Evolutionary conservation across 2,888 invertebrate species (phyloP).

Genomic region (Yponomeuta malinellus): DNA sequence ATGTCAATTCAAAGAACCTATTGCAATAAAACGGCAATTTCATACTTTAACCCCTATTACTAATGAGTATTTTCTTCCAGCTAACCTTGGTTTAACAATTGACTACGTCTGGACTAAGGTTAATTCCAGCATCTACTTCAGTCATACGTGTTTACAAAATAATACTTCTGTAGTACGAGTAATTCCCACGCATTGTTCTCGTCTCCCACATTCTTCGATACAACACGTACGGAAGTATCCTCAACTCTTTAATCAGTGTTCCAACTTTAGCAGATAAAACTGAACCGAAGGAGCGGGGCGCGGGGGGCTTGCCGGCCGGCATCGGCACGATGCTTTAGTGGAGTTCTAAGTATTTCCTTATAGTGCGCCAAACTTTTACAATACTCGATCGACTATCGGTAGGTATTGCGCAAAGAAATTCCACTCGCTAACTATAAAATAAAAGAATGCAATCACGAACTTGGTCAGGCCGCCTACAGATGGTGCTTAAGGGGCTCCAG

Average conservation of each 20-base stretch:
- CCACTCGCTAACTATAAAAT: neutral
- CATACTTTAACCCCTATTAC: too few relatives aligned
- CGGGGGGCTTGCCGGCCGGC: neutral
- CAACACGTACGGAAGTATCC: neutral
- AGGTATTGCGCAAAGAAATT: neutral
- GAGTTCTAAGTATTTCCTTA: neutral
- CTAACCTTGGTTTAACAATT: too few relatives aligned
- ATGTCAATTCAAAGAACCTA: too few relatives aligned
- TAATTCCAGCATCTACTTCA: too few relatives aligned
- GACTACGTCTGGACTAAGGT: too few relatives aligned
- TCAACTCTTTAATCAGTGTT: conserved; percentile 1
- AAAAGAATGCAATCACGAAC: neutral
- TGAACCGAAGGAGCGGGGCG: neutral
- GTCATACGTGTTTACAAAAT: too few relatives aligned
- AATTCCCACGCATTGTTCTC: too few relatives aligned
- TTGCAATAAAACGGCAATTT: too few relatives aligned
- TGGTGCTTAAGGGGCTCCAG: too few relatives aligned
- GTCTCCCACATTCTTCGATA: neutral
- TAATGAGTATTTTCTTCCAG: too few relatives aligned
- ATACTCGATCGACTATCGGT: neutral
- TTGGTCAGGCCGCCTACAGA: neutral
- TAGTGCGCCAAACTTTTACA: neutral
- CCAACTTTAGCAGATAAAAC: neutral
- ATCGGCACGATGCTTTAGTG: neutral
- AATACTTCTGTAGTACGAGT: too few relatives aligned